A percentile compares a stretch with the other conserved stretches of the same genome.
Conservation (phyloP, 2,888 invertebrate species). For the Graphium colonna region DNA sequence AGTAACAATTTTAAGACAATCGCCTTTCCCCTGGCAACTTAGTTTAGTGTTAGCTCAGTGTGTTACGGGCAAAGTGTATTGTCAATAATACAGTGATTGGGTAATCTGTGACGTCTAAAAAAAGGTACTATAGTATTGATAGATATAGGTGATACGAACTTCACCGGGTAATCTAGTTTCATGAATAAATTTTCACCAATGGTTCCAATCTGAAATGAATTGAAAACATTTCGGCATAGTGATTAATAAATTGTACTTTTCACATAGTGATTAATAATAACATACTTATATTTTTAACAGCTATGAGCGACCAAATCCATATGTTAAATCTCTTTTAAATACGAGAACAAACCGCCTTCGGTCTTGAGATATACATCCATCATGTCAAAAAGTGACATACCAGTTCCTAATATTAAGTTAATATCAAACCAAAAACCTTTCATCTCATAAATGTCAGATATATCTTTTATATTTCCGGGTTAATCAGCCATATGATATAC, state of each 20-base stretch:
- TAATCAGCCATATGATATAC: conserved; percentile 59
- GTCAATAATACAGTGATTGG: too few species aligned
- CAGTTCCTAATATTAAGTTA: conserved; percentile 61
- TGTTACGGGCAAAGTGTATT: too few species aligned
- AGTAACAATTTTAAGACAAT: too few species aligned
- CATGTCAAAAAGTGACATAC: conserved; percentile 61
- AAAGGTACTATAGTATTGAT: too few species aligned
- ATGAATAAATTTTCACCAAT: conserved; percentile 84
- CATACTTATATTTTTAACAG: conserved; percentile 84
- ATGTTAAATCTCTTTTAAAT: conserved; percentile 82
- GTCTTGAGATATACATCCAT: conserved; percentile 64
- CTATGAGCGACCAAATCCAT: conserved; percentile 86
- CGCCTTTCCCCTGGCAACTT: too few species aligned
- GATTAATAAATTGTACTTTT: not conserved
- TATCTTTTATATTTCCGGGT: conserved; percentile 57
- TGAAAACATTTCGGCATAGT: not conserved
- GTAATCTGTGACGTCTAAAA: too few species aligned
- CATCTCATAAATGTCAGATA: conserved; percentile 57
- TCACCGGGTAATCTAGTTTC: too few species aligned
- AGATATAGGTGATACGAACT: too few species aligned
- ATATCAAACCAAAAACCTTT: conserved; percentile 52
- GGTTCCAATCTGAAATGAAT: conserved; percentile 80
- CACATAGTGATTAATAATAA: too few species aligned
- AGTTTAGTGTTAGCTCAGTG: too few species aligned
- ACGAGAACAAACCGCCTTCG: conserved; percentile 74